Evolutionary conservation across 2,113 vertebrate genomes (phyloP).

Genomic region (Myrmophylax atrothorax): DNA sequence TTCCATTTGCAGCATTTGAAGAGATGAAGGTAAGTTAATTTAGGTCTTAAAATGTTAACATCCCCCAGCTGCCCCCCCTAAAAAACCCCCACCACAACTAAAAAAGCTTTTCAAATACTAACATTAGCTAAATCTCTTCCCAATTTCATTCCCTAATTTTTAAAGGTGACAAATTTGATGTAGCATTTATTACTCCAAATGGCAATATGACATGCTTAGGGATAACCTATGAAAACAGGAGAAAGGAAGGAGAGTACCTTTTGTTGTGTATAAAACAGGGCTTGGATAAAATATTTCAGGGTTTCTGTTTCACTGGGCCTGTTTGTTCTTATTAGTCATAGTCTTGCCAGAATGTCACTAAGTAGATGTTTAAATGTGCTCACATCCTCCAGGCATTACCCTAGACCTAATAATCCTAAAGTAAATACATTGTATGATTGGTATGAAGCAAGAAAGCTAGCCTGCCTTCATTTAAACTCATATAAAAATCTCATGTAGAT

Average conservation of each 20-base stretch:
- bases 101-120: background rate
- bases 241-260: background rate
- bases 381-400: background rate
- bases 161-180: background rate
- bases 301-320: background rate
- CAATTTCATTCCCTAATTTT: background rate
- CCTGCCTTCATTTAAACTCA: background rate
- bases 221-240: background rate
- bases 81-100: background rate
- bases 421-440: background rate
- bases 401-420: background rate
- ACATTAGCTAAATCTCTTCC: rapidly evolving
- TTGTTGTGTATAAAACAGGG: rapidly evolving
- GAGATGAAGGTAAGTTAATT: background rate
- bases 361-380: background rate
- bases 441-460: background rate
- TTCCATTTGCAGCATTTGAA: background rate
- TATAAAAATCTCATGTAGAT: background rate
- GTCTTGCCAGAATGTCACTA: background rate
- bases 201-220: background rate
- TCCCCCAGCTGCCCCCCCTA: no score
- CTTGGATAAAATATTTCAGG: background rate
- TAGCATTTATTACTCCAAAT: background rate
- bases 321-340: background rate
- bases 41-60: background rate